Percentiles rank a stretch among this genome's conserved stretches.
phyloP scores from a whole-genome alignment of 2,888 invertebrate species.

The Lysandra coridon region DNA sequence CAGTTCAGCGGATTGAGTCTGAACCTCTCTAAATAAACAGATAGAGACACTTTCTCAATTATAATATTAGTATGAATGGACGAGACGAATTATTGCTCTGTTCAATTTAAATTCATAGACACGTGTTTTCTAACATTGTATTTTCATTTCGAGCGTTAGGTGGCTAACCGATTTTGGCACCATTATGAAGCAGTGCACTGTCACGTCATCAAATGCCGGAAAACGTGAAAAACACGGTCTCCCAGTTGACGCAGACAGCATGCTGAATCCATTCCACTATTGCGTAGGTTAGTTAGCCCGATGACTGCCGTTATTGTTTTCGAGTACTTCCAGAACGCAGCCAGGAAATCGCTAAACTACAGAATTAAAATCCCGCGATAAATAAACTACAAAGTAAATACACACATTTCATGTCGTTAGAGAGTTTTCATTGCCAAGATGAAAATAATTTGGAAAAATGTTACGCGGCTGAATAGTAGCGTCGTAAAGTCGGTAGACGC shows the following conservation, averaged over 20 bases:
- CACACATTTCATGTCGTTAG: conserved; percentile 1
- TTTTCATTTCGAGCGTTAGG: not conserved
- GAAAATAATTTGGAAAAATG: conserved; percentile 26
- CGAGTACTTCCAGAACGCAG: not conserved
- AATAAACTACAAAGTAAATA: not conserved
- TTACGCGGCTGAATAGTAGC: conserved; percentile 3
- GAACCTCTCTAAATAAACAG: too few relatives aligned
- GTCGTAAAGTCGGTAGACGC: not conserved
- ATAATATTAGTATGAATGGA: too few relatives aligned
- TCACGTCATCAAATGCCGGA: not conserved
- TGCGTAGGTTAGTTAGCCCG: not conserved
- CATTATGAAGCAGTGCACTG: not conserved
- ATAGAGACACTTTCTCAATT: too few relatives aligned
- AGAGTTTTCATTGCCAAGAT: conserved; percentile 28
- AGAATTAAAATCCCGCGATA: not conserved
- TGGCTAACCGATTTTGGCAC: not conserved
- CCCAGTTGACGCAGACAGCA: not conserved
- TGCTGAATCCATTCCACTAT: not conserved
- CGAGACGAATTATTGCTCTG: too few relatives aligned
- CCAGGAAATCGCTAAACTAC: not conserved
- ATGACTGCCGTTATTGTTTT: not conserved
- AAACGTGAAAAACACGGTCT: conserved; percentile 1
- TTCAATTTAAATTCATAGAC: not conserved
- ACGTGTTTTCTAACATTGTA: not conserved
- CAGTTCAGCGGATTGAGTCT: too few relatives aligned